Percentiles rank a stretch among this genome's conserved stretches.
phyloP scores from a whole-genome alignment of 2,797 vertebrate genomes.

The Myotis findleyi region DNA sequence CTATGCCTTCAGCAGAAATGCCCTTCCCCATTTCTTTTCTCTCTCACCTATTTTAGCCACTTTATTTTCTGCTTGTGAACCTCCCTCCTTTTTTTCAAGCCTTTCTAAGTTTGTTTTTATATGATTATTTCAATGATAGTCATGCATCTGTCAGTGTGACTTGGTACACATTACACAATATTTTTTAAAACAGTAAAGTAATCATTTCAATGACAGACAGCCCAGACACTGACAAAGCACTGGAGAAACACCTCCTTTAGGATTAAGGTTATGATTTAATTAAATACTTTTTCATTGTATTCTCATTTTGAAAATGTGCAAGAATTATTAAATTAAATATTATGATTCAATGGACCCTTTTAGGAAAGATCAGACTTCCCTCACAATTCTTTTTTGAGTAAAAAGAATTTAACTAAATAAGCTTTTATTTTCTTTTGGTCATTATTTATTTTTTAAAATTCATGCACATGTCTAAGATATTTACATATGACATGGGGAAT shows the following conservation, averaged over 20 bases:
- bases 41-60: slow-evolving; percentile 44
- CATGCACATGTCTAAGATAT: slow-evolving; percentile 7
- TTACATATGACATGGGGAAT: slow-evolving; percentile 1
- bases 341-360: neutral
- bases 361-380: slow-evolving; percentile 13
- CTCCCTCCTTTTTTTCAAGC: neutral
- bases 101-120: slow-evolving; percentile 59
- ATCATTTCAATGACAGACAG: neutral
- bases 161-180: slow-evolving; percentile 30
- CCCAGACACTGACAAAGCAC: neutral
- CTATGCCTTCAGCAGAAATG: neutral
- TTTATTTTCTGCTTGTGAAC: slow-evolving; percentile 44
- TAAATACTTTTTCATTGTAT: neutral
- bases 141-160: neutral
- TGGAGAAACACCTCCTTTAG: neutral
- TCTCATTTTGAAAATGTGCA: neutral
- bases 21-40: slow-evolving; percentile 33
- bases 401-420: slow-evolving; percentile 6
- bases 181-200: slow-evolving; percentile 41
- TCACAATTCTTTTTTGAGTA: neutral
- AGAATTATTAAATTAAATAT: slow-evolving; percentile 34
- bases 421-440: slow-evolving; percentile 20
- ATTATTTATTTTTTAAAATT: slow-evolving; percentile 26
- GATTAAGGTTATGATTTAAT: neutral
- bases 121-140: slow-evolving; percentile 46